Percentiles rank a stretch among this genome's conserved stretches.
These are phyloP conservation scores for Drosophila bocki DNA, from an alignment of 1,140 invertebrate genomes.

Conservation along the genomic window DNA sequence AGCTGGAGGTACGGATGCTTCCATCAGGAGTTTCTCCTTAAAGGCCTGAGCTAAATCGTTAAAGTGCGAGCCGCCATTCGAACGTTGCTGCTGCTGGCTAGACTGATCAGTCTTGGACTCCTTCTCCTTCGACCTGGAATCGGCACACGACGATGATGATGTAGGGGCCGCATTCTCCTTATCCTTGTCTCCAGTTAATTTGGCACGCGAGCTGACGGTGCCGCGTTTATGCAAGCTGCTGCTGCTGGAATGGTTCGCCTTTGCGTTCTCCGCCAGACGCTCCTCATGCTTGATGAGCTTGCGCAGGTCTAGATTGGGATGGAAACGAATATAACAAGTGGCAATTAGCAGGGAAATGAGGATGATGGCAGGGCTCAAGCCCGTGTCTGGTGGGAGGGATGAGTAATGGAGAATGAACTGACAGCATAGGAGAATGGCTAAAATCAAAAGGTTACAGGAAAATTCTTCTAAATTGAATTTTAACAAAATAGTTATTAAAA, in stretches of 20 bases:
- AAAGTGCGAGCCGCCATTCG: constrained; percentile 5
- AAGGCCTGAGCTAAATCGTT: constrained; percentile 33
- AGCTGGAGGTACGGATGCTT: constrained; percentile 17
- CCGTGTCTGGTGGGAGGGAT: not conserved
- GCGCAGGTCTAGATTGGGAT: constrained; percentile 67
- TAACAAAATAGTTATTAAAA: too few species aligned
- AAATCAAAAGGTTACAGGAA: not conserved
- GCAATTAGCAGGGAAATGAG: constrained; percentile 28
- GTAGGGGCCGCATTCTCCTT: constrained; percentile 43
- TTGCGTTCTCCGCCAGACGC: constrained; percentile 55
- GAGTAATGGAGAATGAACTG: constrained; percentile 1
- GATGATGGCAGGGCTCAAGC: constrained; percentile 1
- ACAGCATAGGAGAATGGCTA: not conserved
- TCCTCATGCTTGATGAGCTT: constrained; percentile 83
- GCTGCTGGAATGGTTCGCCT: constrained; percentile 52
- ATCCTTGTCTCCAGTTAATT: constrained; percentile 39
- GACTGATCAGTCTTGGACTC: constrained; percentile 24
- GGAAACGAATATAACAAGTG: constrained; percentile 33
- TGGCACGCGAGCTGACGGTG: constrained; percentile 79
- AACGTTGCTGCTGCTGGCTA: constrained; percentile 3
- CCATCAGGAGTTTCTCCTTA: constrained; percentile 53
- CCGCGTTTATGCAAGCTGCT: constrained; percentile 62
- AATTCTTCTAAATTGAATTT: too few species aligned
- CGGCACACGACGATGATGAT: not conserved
- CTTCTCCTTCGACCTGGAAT: constrained; percentile 21